Percentiles rank a stretch among this genome's conserved stretches.
phyloP scores from a whole-genome alignment of 2,113 vertebrate species.

The Gobiocypris rarus region DNA sequence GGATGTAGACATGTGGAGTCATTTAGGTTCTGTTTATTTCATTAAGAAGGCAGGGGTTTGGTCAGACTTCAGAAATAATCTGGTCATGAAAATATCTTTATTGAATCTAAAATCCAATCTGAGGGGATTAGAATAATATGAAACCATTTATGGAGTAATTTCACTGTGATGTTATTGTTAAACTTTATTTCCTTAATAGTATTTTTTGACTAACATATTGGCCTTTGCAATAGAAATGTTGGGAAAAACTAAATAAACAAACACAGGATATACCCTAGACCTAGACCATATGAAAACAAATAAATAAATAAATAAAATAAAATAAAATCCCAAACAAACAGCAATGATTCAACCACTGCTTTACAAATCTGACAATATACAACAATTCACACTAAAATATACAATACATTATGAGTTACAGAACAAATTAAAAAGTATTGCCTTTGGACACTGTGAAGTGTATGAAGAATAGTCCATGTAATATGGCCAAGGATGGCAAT shows the following conservation, averaged over 20 bases:
- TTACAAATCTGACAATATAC: neutral
- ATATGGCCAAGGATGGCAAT: neutral
- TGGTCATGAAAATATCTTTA: constrained; percentile 24
- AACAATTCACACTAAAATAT: neutral
- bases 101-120: neutral
- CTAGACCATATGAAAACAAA: neutral
- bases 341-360: neutral
- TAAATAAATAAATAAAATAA: too few species aligned
- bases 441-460: neutral
- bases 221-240: neutral
- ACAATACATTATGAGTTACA: neutral
- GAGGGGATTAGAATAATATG: neutral
- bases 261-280: constrained; percentile 23
- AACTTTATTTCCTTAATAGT: neutral
- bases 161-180: neutral
- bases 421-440: neutral
- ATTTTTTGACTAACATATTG: neutral
- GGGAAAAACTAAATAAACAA: neutral
- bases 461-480: neutral
- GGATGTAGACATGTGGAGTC: neutral
- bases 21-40: neutral
- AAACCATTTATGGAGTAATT: neutral
- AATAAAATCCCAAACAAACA: neutral
- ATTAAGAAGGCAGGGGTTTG: neutral
- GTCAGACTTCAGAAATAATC: neutral